Evolutionary conservation across 1,140 invertebrate species (phyloP), one percentile per base, ranked within the genome.

Genomic region (Adoxophyes honmai): DNA sequence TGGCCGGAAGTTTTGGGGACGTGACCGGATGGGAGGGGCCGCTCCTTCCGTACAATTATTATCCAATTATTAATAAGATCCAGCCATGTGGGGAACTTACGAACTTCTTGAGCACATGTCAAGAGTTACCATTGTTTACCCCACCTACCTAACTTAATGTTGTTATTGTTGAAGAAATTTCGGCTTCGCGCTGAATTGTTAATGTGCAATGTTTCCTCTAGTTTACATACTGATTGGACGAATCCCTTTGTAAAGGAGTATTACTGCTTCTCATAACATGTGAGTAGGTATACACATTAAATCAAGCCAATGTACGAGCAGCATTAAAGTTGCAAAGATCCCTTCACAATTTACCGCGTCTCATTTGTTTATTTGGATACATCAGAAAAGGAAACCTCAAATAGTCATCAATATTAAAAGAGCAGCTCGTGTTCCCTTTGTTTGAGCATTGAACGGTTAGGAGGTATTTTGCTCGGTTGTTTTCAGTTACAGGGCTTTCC

Each of bases 1-100:
- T 67, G 65, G 73, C 67, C 70, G 73, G 74, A 79, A 82, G 77
- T 82, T 81, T 66, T 62, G 73, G 55, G 65, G 70, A 78, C 80
- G 80, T 78, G 77, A 81, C 76, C 73, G 71, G 68, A 77, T 62
- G 51, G 53, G 37, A 56, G 10, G 59, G 62, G 60, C 42, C 34
- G 42, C 52, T 37, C 36, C 57, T 58, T 55, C 42, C 62, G 52
- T 35, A 53, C 36, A 59, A 57, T 57, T 57, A 57, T 57, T 51
- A 44, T 57, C 52, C 66, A 64, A 70, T 70, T 67, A 73, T 67
- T 67, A 63, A 67, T 63, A 63, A 67, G 56, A 52, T 59, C 54
- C 28, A 28, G 16, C 11, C 42, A 48, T 48, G 42, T 48, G 42
- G 42, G 18, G 18, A 10, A 48, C 42, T 48, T 48, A 18, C 16